Evolutionary conservation across 2,797 vertebrate species (phyloP), one percentile per base, ranked within the genome.

Genomic region (Chlorospingus semifuscus): DNA sequence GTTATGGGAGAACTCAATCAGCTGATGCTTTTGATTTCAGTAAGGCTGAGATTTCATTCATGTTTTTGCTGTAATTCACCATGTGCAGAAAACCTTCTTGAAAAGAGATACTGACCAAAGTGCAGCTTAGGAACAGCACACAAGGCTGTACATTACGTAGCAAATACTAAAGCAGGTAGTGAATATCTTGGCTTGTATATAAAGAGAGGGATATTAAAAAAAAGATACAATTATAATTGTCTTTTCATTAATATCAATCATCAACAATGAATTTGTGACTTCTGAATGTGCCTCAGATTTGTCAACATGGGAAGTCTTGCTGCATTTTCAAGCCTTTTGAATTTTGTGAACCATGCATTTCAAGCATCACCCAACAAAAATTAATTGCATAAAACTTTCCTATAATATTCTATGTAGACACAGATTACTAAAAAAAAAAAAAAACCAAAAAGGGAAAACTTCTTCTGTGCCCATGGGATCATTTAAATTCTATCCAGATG

Each of bases 61-160:
- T 2, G 6, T 71, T 27, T 69, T 60, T 36, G 32, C 9, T 47
- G 27, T 59, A 47, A 46, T 36, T 37, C 24, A 37, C n/a, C 20
- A 37, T 0, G 1, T 11, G n/a, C 17, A 57, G 27, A 47, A 59
- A 59, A 59, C 16, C 9, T 46, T 30, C 41, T 46, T 37, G 17
- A n/a, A 19, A 34, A 36, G n/a, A 57, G 36, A 32, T 59, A 24
- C 16, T 37, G 53, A 57, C 20, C 37, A 16, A 97, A 87, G 90
- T 93, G 74, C 52, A 75, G 64, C 41, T 57, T 96, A 95, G 94
- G 88, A 96, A 95, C 77, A 96, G 32, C 68, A 41, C 79, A 95
- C 49, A 86, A 13, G 8, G 61, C 68, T 41, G 7, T 41, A 74
- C 26, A 44, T 5, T 29, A 61, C 0, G 0, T 47, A 89, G 37